phyloP scores from a whole-genome alignment of 2,888 invertebrate genomes.

The Lottia scabra region DNA sequence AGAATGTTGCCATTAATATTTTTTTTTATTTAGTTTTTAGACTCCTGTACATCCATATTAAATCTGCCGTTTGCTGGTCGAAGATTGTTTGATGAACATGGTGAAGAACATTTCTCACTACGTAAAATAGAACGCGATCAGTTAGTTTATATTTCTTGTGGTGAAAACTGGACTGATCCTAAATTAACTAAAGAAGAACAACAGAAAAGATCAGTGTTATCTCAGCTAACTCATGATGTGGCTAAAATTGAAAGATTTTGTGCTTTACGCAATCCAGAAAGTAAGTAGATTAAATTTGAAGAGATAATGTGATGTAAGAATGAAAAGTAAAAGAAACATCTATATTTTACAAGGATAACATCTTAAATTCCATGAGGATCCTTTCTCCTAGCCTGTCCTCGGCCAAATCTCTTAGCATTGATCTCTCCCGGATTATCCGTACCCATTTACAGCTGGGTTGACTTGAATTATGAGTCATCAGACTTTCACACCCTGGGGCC shows the following conservation, averaged over 20 bases:
- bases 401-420: no score
- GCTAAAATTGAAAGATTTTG: conserved; percentile 65
- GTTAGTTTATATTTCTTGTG: conserved; percentile 65
- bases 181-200: conserved; percentile 64
- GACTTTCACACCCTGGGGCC: no score
- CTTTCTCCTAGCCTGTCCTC: no score
- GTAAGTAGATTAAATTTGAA: conserved; percentile 46
- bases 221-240: conserved; percentile 65
- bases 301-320: no score
- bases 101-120: conserved; percentile 65
- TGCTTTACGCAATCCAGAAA: conserved; percentile 60
- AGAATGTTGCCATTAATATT: no score
- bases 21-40: conserved; percentile 68
- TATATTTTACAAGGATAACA: no score
- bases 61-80: conserved; percentile 67
- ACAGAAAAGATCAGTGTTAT: conserved; percentile 61
- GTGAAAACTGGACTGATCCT: conserved; percentile 68
- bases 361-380: no score
- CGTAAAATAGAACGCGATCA: conserved; percentile 61
- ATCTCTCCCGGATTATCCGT: no score
- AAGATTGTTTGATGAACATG: conserved; percentile 65
- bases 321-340: no score
- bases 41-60: conserved; percentile 63
- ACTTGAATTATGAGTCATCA: no score
- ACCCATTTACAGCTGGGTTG: no score